These are phyloP conservation scores for Gila orcuttii DNA, from an alignment of 2,113 vertebrate genomes.

Conservation along the genomic window DNA sequence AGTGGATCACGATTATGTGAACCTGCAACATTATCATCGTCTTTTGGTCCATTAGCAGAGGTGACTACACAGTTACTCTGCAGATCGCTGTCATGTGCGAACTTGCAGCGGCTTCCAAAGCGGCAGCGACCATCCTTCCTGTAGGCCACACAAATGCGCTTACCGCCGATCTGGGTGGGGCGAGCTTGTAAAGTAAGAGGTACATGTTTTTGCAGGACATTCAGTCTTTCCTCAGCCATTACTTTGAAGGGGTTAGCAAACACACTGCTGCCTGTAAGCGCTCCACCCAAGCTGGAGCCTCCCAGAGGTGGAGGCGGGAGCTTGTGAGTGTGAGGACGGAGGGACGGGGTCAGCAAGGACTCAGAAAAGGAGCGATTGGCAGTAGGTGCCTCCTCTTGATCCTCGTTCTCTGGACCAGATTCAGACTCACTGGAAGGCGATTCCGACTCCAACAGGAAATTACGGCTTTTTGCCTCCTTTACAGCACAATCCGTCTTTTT, in stretches of 20 bases:
- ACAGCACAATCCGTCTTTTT: constrained; percentile 14
- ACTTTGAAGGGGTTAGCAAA: constrained; percentile 80
- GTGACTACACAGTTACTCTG: constrained; percentile 55
- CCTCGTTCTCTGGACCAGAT: constrained; percentile 57
- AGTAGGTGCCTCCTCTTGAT: not conserved
- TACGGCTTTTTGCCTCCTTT: constrained; percentile 58
- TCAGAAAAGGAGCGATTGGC: not conserved
- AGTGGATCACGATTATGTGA: constrained; percentile 14
- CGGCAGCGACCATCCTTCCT: constrained; percentile 78
- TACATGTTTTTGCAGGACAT: constrained; percentile 78
- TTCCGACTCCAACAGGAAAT: constrained; percentile 73
- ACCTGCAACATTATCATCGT: not conserved
- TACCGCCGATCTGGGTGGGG: constrained; percentile 75
- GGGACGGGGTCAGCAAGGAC: not conserved
- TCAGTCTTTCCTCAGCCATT: constrained; percentile 73
- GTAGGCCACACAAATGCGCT: constrained; percentile 75
- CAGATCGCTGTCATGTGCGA: constrained; percentile 81
- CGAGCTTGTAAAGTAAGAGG: constrained; percentile 75
- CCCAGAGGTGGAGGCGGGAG: constrained; percentile 72
- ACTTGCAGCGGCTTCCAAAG: constrained; percentile 82
- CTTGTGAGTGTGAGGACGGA: constrained; percentile 52
- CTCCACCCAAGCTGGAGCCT: constrained; percentile 11
- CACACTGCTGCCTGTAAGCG: constrained; percentile 68
- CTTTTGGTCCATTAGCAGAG: not conserved
- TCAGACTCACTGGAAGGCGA: constrained; percentile 73